Evolutionary conservation across 2,888 invertebrate species (phyloP).

Genomic region (Anthrax anthrax): DNA sequence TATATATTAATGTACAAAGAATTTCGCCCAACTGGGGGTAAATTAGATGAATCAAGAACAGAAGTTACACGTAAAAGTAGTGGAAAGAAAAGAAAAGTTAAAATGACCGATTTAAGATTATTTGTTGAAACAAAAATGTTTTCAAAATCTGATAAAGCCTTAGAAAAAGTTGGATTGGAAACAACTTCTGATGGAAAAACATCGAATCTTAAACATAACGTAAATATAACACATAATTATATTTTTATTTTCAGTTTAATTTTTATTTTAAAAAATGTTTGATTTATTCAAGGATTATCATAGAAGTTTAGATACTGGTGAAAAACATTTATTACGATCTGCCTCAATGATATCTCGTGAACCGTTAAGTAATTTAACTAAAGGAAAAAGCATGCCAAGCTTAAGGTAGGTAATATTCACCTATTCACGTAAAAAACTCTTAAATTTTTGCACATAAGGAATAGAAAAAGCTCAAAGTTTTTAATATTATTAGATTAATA

Average conservation of each 20-base stretch:
- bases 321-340: conserved; percentile 57
- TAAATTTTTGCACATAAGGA: not conserved
- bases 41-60: conserved; percentile 10
- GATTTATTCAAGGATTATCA: conserved; percentile 51
- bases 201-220: conserved; percentile 45
- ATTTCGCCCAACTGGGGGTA: conserved; percentile 8
- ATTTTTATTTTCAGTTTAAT: conserved; percentile 15
- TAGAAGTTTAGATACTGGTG: conserved; percentile 67
- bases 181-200: conserved; percentile 37
- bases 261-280: conserved; percentile 2
- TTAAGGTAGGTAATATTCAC: conserved; percentile 54
- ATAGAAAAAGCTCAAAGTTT: too few species aligned
- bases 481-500: too few species aligned
- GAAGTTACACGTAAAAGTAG: conserved; percentile 48
- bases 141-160: conserved; percentile 80
- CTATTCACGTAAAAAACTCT: conserved; percentile 13
- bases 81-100: conserved; percentile 76
- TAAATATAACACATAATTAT: conserved; percentile 28
- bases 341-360: conserved; percentile 52
- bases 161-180: conserved; percentile 78
- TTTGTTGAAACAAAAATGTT: conserved; percentile 84
- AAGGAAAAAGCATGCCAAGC: conserved; percentile 95
- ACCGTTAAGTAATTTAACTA: conserved; percentile 58
- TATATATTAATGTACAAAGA: too few species aligned
- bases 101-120: conserved; percentile 81